A percentile compares a stretch with the other conserved stretches of the same genome.
Conservation (phyloP, 2,888 invertebrate genomes). For the Hydropsyche betteni region DNA sequence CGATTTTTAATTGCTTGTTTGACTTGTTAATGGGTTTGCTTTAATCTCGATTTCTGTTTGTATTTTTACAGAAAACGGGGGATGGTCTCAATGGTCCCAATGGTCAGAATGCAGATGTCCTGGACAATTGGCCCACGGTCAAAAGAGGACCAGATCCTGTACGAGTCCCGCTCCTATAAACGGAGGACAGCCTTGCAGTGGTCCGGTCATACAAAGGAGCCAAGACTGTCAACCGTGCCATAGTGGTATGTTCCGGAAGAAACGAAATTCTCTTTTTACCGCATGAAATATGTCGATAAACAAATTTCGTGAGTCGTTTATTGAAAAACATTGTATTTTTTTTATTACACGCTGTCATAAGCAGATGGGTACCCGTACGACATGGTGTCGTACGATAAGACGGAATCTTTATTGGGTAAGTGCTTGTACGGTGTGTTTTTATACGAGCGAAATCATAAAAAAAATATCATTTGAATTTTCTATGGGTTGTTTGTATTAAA, state of each 20-base stretch:
- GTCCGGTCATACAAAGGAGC: slow-evolving; percentile 82
- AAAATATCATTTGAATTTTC: slow-evolving; percentile 3
- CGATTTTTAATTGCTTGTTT: not conserved
- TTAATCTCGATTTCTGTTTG: not conserved
- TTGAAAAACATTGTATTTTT: slow-evolving; percentile 9
- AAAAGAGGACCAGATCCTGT: slow-evolving; percentile 85
- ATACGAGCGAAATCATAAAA: too few species aligned
- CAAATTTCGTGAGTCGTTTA: slow-evolving; percentile 4
- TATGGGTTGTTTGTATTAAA: not conserved
- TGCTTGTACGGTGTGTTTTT: slow-evolving; percentile 10
- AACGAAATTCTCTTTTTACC: not conserved
- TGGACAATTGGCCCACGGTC: slow-evolving; percentile 75
- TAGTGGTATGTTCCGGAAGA: slow-evolving; percentile 56
- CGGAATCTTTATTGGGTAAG: slow-evolving; percentile 49
- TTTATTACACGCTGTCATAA: slow-evolving; percentile 8
- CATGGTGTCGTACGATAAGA: slow-evolving; percentile 42
- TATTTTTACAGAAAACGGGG: slow-evolving; percentile 83
- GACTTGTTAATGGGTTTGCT: not conserved
- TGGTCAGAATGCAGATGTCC: slow-evolving; percentile 93
- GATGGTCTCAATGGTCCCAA: slow-evolving; percentile 90
- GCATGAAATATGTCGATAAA: not conserved
- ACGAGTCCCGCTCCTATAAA: slow-evolving; percentile 91
- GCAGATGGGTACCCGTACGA: slow-evolving; percentile 49
- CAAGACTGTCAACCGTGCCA: slow-evolving; percentile 82
- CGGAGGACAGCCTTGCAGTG: slow-evolving; percentile 87